Evolutionary conservation across 2,797 vertebrate genomes (phyloP).

Genomic region (Cossypha heuglini): DNA sequence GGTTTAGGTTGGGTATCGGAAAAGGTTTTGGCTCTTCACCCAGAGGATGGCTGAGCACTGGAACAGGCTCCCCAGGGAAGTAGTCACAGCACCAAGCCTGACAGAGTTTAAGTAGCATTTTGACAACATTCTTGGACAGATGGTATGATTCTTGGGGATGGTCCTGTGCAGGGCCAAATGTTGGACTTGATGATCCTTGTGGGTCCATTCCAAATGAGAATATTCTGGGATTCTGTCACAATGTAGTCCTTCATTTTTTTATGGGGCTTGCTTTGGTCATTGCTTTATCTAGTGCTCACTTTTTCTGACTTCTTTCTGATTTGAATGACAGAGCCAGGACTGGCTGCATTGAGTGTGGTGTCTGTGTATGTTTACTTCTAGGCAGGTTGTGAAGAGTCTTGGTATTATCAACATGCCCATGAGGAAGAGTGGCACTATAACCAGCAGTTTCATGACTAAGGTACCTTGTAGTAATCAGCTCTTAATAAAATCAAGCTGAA

Average conservation of each 20-base stretch:
- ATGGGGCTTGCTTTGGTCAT: background rate
- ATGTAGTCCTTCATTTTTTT: background rate
- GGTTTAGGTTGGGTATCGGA: background rate
- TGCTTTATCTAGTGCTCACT: background rate
- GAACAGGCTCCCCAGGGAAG: background rate
- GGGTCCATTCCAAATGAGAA: background rate
- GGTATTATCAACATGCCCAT: background rate
- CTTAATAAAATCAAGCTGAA: background rate
- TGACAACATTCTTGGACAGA: background rate
- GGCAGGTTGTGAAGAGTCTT: background rate
- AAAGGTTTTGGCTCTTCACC: background rate
- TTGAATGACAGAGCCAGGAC: accelerated
- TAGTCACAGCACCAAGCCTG: background rate
- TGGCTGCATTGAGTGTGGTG: accelerated
- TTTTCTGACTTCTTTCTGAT: background rate
- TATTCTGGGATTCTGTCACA: background rate
- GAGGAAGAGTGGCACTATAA: background rate
- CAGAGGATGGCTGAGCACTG: background rate
- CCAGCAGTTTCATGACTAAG: background rate
- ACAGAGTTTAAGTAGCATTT: background rate
- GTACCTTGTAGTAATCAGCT: background rate
- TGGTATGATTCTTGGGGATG: background rate
- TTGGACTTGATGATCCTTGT: background rate
- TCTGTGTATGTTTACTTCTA: background rate
- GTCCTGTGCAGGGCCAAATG: background rate